Conservation (phyloP, 2,888 invertebrate genomes). For the Artemia sinica region DNA sequence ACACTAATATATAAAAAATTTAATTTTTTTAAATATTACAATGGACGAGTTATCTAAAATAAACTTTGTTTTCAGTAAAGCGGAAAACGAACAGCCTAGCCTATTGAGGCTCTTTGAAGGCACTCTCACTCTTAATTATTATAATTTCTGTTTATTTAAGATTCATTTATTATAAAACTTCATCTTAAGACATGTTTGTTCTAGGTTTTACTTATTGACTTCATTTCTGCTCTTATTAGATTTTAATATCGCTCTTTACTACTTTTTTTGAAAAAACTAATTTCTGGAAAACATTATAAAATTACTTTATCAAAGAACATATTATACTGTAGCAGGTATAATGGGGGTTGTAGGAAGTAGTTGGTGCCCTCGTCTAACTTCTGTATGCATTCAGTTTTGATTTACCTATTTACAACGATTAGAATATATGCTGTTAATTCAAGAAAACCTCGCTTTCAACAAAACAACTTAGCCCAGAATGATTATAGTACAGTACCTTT, state of each 20-base stretch:
- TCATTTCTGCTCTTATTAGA: not conserved
- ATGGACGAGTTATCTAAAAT: not conserved
- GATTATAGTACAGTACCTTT: slow-evolving; percentile 16
- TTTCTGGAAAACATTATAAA: too few species aligned
- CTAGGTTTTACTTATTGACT: slow-evolving; percentile 16
- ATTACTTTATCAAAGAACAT: too few species aligned
- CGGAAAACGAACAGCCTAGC: not conserved
- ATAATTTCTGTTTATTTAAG: not conserved
- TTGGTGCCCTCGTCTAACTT: too few species aligned
- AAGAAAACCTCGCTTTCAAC: too few species aligned
- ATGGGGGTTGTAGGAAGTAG: too few species aligned
- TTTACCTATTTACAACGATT: too few species aligned
- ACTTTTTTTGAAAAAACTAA: too few species aligned
- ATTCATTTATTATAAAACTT: slow-evolving; percentile 16
- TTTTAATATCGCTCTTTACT: too few species aligned
- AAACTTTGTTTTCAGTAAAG: not conserved
- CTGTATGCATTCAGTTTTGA: too few species aligned
- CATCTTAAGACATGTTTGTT: slow-evolving; percentile 18
- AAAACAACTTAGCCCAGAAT: not conserved
- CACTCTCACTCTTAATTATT: not conserved
- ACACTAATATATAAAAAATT: too few species aligned
- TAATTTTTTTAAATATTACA: not conserved
- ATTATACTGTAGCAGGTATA: too few species aligned
- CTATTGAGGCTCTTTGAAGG: not conserved
- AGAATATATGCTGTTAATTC: too few species aligned